Evolutionary conservation across 2,888 invertebrate species (phyloP).

Genomic region (Chouioia cunea): DNA sequence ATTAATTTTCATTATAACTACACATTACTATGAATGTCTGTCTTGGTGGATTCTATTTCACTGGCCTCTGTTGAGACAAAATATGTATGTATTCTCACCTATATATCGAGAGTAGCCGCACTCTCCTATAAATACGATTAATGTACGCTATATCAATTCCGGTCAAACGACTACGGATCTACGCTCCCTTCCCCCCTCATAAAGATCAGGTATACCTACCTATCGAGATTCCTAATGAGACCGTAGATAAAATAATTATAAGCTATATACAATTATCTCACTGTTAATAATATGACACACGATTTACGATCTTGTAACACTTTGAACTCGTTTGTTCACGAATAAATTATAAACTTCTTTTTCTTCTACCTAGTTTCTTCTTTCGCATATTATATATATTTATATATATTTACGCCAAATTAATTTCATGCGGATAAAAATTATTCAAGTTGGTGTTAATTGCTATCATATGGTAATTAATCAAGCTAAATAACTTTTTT

Average conservation of each 20-base stretch:
- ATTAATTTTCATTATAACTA: too few relatives aligned
- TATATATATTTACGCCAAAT: too few relatives aligned
- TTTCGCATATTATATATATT: too few relatives aligned
- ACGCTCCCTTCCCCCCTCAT: slow-evolving; percentile 38
- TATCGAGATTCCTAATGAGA: slow-evolving; percentile 45
- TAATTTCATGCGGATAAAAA: too few relatives aligned
- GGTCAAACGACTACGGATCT: slow-evolving; percentile 49
- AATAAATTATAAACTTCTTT: slow-evolving; percentile 20
- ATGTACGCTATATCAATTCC: slow-evolving; percentile 25
- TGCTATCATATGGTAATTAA: too few relatives aligned
- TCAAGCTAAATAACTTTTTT: too few relatives aligned
- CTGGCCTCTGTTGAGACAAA: background rate
- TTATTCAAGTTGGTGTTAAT: too few relatives aligned
- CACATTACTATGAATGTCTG: background rate
- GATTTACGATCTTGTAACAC: slow-evolving; percentile 25
- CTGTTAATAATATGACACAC: slow-evolving; percentile 26
- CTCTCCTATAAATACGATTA: too few relatives aligned
- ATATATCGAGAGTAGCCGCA: too few relatives aligned
- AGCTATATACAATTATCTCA: slow-evolving; percentile 21
- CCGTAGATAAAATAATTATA: slow-evolving; percentile 22
- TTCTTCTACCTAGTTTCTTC: slow-evolving; percentile 15
- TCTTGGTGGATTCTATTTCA: slow-evolving; percentile 3
- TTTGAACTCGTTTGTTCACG: slow-evolving; percentile 14
- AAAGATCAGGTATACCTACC: slow-evolving; percentile 41
- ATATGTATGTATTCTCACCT: background rate